Conservation (phyloP, 2,888 invertebrate species). For the Ophion slaviceki region DNA sequence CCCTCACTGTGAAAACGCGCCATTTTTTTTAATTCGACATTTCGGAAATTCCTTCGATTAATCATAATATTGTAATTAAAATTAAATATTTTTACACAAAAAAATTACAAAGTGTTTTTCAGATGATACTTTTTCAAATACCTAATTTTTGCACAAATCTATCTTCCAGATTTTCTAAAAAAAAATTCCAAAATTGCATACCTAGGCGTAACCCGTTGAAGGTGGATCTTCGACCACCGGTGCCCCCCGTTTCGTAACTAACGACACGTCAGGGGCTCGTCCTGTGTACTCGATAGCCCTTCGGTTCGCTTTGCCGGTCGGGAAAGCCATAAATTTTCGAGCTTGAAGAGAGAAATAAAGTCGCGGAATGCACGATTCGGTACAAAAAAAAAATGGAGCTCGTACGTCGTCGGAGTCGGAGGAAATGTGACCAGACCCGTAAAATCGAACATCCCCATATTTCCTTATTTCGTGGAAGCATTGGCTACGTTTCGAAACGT, state of each 20-base stretch:
- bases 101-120: no score
- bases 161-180: no score
- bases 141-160: no score
- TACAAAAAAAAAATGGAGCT: not conserved
- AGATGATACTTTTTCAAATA: no score
- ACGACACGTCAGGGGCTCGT: slow-evolving; percentile 56
- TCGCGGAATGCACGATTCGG: not conserved
- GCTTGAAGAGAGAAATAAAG: not conserved
- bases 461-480: not conserved
- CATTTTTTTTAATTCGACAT: no score
- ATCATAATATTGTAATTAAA: no score
- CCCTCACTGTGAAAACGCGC: no score
- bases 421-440: not conserved
- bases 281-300: slow-evolving; percentile 16
- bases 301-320: slow-evolving; percentile 7
- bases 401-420: not conserved
- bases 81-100: no score
- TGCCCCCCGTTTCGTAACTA: slow-evolving; percentile 57
- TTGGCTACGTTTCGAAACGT: no score
- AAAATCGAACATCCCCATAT: not conserved
- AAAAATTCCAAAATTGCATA: not conserved
- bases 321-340: slow-evolving; percentile 31
- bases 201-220: slow-evolving; percentile 16
- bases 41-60: no score
- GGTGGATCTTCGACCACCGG: slow-evolving; percentile 51